These are phyloP conservation scores for Abscondita cerata DNA, from an alignment of 2,888 invertebrate genomes.

Conservation along the genomic window DNA sequence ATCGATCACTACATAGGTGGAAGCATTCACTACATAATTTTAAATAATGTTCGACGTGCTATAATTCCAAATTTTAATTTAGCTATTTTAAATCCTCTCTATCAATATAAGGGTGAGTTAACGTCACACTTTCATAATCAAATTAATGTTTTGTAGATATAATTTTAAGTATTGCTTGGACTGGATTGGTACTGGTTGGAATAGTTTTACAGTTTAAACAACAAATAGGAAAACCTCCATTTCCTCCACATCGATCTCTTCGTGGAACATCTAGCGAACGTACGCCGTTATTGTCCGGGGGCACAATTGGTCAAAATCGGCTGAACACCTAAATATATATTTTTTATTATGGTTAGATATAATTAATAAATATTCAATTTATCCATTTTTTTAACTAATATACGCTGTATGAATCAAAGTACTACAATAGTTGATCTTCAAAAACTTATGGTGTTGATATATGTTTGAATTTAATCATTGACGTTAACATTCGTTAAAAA, in stretches of 20 bases:
- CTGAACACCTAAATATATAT: too few species aligned
- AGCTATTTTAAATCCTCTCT: constrained; percentile 68
- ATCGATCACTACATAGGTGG: constrained; percentile 71
- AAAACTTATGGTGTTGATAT: too few species aligned
- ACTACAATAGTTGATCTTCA: too few species aligned
- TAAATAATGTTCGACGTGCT: constrained; percentile 71
- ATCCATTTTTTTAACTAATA: too few species aligned
- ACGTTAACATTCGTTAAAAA: too few species aligned
- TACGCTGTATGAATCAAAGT: too few species aligned
- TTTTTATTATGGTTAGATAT: too few species aligned
- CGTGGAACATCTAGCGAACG: constrained; percentile 9
- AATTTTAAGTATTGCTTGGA: constrained; percentile 64
- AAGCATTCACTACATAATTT: constrained; percentile 71
- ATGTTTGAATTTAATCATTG: too few species aligned
- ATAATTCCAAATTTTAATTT: constrained; percentile 65
- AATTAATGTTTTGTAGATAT: constrained; percentile 62
- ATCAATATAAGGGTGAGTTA: constrained; percentile 64
- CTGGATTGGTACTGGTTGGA: constrained; percentile 62
- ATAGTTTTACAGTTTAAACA: constrained; percentile 64
- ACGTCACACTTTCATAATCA: background rate
- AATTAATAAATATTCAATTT: too few species aligned
- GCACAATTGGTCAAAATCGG: too few species aligned
- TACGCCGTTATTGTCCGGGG: constrained; percentile 6
- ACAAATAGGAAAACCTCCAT: constrained; percentile 66
- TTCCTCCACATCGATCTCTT: constrained; percentile 64